These are phyloP conservation scores for Mustelus asterias DNA, from an alignment of 2,113 vertebrate genomes.

Conservation along the genomic window DNA sequence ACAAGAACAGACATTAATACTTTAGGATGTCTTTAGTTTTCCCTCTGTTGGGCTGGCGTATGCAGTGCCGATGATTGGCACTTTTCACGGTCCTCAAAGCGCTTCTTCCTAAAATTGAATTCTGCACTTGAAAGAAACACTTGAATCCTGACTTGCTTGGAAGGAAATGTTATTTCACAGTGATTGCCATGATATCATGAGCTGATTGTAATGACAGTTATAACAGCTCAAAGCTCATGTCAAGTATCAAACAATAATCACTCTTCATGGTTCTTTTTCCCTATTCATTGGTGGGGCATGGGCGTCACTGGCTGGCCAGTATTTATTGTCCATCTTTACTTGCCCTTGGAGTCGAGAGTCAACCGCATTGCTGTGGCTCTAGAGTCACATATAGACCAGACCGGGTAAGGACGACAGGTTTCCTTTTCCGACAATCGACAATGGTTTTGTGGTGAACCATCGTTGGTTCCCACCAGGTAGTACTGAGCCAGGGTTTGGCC, in stretches of 20 bases:
- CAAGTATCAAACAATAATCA: background rate
- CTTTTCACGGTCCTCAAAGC: background rate
- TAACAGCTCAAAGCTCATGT: background rate
- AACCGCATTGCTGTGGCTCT: too few species aligned
- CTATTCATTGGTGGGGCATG: too few species aligned
- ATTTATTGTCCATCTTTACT: too few species aligned
- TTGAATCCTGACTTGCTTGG: background rate
- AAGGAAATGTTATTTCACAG: background rate
- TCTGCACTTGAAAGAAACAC: background rate
- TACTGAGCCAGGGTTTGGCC: too few species aligned
- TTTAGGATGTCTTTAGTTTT: background rate
- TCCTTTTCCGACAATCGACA: too few species aligned
- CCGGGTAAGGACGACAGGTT: too few species aligned
- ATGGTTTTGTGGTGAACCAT: too few species aligned
- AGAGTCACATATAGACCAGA: too few species aligned
- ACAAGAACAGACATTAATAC: background rate
- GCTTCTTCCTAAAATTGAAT: background rate
- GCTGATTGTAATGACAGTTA: background rate
- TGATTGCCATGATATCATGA: background rate
- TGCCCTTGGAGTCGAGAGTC: too few species aligned
- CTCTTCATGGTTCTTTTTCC: background rate
- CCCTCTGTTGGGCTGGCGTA: background rate
- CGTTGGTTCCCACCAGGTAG: too few species aligned
- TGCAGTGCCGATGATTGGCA: background rate
- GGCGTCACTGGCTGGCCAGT: too few species aligned